Conservation (phyloP, 2,797 vertebrate genomes). For the Dromococcyx pavoninus region DNA sequence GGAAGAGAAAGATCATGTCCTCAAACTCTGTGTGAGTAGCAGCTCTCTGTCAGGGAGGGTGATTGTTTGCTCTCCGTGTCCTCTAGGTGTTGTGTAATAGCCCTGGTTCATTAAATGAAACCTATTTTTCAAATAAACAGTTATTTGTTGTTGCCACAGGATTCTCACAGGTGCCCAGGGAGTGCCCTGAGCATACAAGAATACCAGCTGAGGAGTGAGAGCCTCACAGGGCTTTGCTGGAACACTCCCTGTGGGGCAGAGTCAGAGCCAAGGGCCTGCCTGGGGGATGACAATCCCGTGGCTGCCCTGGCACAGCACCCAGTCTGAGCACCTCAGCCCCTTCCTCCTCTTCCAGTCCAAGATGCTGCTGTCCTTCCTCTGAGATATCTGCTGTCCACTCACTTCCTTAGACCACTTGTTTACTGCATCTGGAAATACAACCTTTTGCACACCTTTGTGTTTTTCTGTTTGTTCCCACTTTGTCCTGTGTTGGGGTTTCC, state of each 20-base stretch:
- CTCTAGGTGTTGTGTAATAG: neutral
- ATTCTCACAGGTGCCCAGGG: neutral
- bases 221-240: neutral
- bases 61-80: neutral
- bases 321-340: neutral
- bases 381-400: neutral
- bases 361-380: neutral
- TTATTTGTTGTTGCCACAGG: neutral
- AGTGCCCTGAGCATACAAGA: neutral
- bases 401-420: neutral
- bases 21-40: neutral
- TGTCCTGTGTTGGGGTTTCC: neutral
- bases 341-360: neutral
- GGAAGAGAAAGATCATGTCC: neutral
- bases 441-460: neutral
- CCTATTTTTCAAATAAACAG: neutral
- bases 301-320: neutral
- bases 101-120: neutral
- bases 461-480: neutral
- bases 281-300: neutral
- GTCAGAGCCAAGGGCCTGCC: neutral
- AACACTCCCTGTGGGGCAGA: rapidly evolving
- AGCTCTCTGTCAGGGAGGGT: neutral
- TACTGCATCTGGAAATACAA: neutral
- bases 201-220: neutral